Base-by-base conservation (phyloP, 2,888 invertebrate species). In the Caenorhabditis sp. region DNA sequence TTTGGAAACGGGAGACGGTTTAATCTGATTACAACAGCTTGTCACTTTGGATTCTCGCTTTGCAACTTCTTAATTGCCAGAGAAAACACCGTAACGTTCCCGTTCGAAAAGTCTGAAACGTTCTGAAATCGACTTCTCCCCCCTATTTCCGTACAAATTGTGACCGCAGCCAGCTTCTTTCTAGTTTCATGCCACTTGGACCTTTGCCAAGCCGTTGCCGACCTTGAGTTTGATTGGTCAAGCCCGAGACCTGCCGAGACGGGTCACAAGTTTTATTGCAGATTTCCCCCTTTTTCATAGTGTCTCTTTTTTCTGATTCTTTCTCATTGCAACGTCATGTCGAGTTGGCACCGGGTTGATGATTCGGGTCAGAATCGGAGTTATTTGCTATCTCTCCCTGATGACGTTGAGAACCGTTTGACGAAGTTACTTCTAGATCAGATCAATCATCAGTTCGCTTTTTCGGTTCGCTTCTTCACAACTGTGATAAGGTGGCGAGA, bases 391-490 rank as follows among this genome's bases (percentile, higher is more conserved):
- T 62, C 26, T 48, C 9, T 27, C 22, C 17, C 11, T 35, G 45
- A 41, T 53, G 63, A 53, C 63, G 63, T 63, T 45, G 32, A 13
- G 11, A 62, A 35, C 35, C 15, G 65, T 58, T 66, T 66, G 56
- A 56, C 66, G 56, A 66, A 66, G 58, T 58, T 26, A 55, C 45
- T 65, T 68, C 32, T 68, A 58, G 58, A 68, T 59, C 68, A 68
- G 68, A 68, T 68, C 68, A 68, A 59, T 59, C 58, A 68, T 45
- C 58, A 50, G 58, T 52, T 68, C 35, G 46, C 39, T 37, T 48
- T 30, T 41, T 53, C 53, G 46, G 61, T 52, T 53, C 53, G 26
- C 27, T 37, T 22, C 20, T 8, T 26, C 15, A 9, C 39, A 46
- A 48, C 35, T 59, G 24, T 48, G 59, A 59, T 59, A 59, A 59